phyloP scores from a whole-genome alignment of 2,797 vertebrate genomes.

The Leucoraja ocellata region DNA sequence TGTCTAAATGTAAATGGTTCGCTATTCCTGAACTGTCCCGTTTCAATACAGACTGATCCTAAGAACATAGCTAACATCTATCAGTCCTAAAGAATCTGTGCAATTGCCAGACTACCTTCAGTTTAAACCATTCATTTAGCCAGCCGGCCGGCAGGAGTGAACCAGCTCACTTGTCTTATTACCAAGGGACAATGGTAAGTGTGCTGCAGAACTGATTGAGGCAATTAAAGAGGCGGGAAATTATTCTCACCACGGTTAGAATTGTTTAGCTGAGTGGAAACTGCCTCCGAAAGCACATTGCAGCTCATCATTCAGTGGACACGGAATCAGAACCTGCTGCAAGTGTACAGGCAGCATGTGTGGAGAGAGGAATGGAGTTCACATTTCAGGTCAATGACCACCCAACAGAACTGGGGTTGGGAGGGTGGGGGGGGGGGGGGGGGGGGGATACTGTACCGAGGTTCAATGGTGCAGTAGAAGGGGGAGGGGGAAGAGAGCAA shows the following conservation, averaged over 20 bases:
- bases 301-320: not conserved
- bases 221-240: not conserved
- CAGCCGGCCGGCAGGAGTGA: not conserved
- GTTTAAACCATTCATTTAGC: not conserved
- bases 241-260: not conserved
- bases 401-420: too few species aligned
- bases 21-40: not conserved
- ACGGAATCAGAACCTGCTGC: too few species aligned
- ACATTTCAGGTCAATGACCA: too few species aligned
- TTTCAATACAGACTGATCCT: not conserved
- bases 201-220: not conserved
- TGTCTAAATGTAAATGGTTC: too few species aligned
- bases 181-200: not conserved
- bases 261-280: not conserved
- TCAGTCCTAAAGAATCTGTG: not conserved
- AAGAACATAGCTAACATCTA: not conserved
- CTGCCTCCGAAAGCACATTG: not conserved
- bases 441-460: too few species aligned
- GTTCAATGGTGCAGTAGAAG: too few species aligned
- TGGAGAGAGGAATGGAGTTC: too few species aligned
- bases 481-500: too few species aligned
- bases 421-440: too few species aligned
- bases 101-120: not conserved
- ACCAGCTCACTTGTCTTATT: not conserved
- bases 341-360: too few species aligned